Conservation (phyloP, 2,113 vertebrate species). For the Siniperca knerii region DNA sequence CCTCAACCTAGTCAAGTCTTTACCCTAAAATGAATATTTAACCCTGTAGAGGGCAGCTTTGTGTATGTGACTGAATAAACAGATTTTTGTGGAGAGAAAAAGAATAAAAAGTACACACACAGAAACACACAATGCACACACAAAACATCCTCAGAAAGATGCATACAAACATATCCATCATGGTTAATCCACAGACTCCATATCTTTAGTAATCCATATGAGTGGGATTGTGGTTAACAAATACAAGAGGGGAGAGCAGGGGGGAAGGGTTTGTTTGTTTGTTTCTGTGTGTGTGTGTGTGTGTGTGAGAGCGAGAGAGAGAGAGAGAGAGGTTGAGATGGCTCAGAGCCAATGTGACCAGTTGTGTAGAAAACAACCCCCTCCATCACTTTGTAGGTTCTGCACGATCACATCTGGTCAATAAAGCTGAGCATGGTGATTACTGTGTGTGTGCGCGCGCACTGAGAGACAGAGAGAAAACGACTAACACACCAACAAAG, state of each 20-base stretch:
- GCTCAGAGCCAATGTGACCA: slow-evolving; percentile 48
- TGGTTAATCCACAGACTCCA: slow-evolving; percentile 47
- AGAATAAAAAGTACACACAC: background rate
- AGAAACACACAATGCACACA: background rate
- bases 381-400: slow-evolving; percentile 36
- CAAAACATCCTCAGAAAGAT: slow-evolving; percentile 5
- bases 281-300: slow-evolving; percentile 8
- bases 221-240: slow-evolving; percentile 47
- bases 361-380: slow-evolving; percentile 55
- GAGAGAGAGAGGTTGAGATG: background rate
- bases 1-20: background rate
- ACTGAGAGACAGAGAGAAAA: background rate
- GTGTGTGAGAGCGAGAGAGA: background rate
- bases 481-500: background rate
- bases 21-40: background rate
- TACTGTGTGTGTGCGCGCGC: background rate
- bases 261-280: slow-evolving; percentile 17
- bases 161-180: slow-evolving; percentile 5
- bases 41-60: background rate
- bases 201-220: slow-evolving; percentile 58
- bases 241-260: slow-evolving; percentile 1
- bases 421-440: slow-evolving; percentile 14
- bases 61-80: background rate
- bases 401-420: slow-evolving; percentile 50
- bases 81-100: no score